A percentile compares a stretch with the other conserved stretches of the same genome.
phyloP scores from a whole-genome alignment of 2,797 vertebrate species.

The Limnodromus scolopaceus region DNA sequence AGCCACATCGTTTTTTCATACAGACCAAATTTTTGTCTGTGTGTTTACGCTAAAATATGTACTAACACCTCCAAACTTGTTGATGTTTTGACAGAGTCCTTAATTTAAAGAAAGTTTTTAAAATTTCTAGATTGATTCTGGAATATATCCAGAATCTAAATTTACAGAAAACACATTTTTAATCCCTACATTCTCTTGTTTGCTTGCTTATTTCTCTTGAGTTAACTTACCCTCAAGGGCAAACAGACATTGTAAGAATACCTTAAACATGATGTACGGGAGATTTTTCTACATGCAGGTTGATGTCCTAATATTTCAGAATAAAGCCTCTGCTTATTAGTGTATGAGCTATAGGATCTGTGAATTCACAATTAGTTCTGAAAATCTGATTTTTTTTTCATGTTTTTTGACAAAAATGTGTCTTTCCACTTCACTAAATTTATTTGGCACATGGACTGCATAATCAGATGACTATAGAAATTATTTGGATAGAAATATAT shows the following conservation, averaged over 20 bases:
- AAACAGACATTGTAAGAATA: background rate
- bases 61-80: background rate
- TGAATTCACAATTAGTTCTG: background rate
- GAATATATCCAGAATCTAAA: background rate
- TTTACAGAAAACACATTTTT: background rate
- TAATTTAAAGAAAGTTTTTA: background rate
- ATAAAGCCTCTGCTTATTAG: background rate
- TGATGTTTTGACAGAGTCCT: background rate
- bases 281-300: background rate
- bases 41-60: background rate
- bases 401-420: conserved; percentile 67
- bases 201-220: background rate
- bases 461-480: conserved; percentile 44
- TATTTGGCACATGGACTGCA: conserved; percentile 23
- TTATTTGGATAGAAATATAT: conserved; percentile 30
- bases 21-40: background rate
- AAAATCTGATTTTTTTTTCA: background rate
- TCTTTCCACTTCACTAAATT: conserved; percentile 71
- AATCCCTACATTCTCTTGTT: background rate
- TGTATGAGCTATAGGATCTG: background rate
- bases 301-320: background rate
- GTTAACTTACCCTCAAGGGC: background rate
- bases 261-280: background rate
- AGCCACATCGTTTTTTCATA: background rate
- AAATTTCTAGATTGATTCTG: background rate